Conservation (phyloP, 2,797 vertebrate genomes). For the Anolis apletophallus region DNA sequence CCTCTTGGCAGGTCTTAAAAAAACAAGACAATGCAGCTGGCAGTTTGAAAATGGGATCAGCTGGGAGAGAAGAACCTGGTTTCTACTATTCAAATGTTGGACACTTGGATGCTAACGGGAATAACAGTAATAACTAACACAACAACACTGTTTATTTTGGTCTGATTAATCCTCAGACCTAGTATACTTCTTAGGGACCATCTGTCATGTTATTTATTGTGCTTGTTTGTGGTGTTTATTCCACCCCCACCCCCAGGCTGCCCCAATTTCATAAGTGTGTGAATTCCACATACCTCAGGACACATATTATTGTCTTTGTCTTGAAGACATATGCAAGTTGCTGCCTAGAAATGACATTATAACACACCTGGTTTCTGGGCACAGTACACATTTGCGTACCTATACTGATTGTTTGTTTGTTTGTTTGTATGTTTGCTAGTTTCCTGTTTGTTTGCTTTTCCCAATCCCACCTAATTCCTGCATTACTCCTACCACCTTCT, state of each 20-base stretch:
- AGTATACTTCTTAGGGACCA: slow-evolving; percentile 68
- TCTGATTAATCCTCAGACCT: slow-evolving; percentile 68
- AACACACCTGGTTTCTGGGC: not conserved
- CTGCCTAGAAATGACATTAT: not conserved
- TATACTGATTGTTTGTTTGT: too few relatives aligned
- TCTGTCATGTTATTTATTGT: slow-evolving; percentile 61
- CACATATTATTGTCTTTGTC: not conserved
- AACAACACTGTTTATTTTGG: slow-evolving; percentile 67
- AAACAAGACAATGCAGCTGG: slow-evolving; percentile 73
- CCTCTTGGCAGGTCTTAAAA: slow-evolving; percentile 69
- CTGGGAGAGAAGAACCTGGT: slow-evolving; percentile 71
- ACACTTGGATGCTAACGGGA: slow-evolving; percentile 76
- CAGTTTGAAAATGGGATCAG: slow-evolving; percentile 64
- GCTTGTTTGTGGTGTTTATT: slow-evolving; percentile 50
- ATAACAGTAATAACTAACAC: slow-evolving; percentile 76
- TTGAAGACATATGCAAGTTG: not conserved
- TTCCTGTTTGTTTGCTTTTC: too few relatives aligned
- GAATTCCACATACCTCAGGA: not conserved
- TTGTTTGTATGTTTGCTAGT: too few relatives aligned
- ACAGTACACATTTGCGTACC: not conserved
- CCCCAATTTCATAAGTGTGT: not conserved
- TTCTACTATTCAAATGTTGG: slow-evolving; percentile 69
- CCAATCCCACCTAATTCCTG: too few relatives aligned
- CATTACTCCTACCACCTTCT: too few relatives aligned
- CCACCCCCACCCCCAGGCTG: not conserved